phyloP scores from a whole-genome alignment of 2,113 vertebrate species.

The Promerops cafer region DNA sequence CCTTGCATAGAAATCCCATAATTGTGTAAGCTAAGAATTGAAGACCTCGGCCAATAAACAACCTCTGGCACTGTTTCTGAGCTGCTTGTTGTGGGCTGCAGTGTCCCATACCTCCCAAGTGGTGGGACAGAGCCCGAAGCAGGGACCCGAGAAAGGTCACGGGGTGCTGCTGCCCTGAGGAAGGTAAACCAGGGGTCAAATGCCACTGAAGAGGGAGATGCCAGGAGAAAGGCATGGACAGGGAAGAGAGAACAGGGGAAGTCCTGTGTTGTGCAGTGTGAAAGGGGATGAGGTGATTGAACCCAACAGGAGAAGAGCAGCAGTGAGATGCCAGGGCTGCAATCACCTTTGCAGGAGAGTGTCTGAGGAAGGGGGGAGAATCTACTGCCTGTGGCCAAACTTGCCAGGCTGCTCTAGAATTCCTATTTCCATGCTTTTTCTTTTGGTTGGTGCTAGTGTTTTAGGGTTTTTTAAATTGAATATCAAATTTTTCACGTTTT shows the following conservation, averaged over 20 bases:
- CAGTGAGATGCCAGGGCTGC: not conserved
- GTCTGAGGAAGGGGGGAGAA: not conserved
- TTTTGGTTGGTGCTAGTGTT: not conserved
- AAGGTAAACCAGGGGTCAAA: not conserved
- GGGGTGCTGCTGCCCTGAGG: not conserved
- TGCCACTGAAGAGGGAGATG: not conserved
- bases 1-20: not conserved
- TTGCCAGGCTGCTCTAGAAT: not conserved
- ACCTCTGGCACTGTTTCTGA: not conserved
- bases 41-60: not conserved
- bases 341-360: accelerated
- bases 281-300: not conserved
- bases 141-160: not conserved
- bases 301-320: not conserved
- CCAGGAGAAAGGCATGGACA: not conserved
- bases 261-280: not conserved
- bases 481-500: not conserved
- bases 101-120: not conserved
- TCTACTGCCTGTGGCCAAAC: not conserved
- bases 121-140: not conserved
- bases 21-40: not conserved
- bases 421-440: not conserved
- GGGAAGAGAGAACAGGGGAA: not conserved
- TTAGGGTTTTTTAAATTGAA: not conserved
- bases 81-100: not conserved